phyloP scores from a whole-genome alignment of 92 coral and sea anemone species.

The Heliopora coerulea region DNA sequence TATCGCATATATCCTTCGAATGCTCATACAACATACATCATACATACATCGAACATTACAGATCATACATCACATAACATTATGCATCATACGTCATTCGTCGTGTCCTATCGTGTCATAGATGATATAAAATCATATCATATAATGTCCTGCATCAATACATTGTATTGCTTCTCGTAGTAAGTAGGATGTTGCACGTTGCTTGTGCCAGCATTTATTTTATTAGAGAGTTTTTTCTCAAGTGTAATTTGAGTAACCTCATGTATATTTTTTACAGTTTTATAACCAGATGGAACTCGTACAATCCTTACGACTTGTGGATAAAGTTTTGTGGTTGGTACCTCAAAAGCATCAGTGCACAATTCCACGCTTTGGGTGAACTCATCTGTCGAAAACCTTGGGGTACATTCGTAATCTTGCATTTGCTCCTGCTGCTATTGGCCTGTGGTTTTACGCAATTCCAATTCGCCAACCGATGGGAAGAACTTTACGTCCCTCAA shows the following conservation, averaged over 20 bases:
- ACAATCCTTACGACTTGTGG: slow-evolving; percentile 29
- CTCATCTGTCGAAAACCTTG: slow-evolving; percentile 28
- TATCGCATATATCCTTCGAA: too few relatives aligned
- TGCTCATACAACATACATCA: too few relatives aligned
- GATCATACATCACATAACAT: too few relatives aligned
- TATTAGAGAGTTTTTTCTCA: too few relatives aligned
- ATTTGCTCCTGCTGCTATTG: slow-evolving; percentile 2
- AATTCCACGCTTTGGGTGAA: slow-evolving; percentile 22
- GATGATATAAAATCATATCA: too few relatives aligned
- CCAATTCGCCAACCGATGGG: slow-evolving; percentile 35
- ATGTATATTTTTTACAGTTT: background rate
- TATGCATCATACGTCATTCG: too few relatives aligned
- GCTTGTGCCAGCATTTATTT: too few relatives aligned
- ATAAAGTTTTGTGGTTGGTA: slow-evolving; percentile 22
- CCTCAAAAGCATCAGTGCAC: slow-evolving; percentile 28
- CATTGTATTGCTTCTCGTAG: too few relatives aligned
- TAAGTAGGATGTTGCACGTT: too few relatives aligned
- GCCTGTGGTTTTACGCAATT: slow-evolving; percentile 42
- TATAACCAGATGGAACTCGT: background rate
- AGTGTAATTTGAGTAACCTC: background rate
- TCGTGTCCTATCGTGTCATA: too few relatives aligned
- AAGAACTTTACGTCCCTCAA: slow-evolving; percentile 28
- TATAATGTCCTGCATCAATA: too few relatives aligned
- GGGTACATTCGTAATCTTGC: slow-evolving; percentile 12
- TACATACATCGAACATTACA: too few relatives aligned